Evolutionary conservation across 2,888 invertebrate species (phyloP).

Genomic region (Macrophya alboannulata): DNA sequence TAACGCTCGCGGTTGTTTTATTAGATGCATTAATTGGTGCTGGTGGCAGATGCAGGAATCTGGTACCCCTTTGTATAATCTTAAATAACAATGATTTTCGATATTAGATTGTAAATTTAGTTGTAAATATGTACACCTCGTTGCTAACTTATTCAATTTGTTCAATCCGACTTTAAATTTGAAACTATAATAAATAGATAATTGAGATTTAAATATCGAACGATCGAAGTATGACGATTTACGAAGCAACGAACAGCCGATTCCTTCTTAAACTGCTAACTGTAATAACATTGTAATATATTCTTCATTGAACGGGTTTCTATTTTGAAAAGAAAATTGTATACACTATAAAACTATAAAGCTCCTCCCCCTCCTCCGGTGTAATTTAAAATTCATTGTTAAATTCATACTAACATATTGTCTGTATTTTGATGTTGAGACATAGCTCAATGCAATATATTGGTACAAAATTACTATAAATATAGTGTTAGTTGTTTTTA

Average conservation of each 20-base stretch:
- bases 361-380: neutral
- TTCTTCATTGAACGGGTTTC: constrained; percentile 27
- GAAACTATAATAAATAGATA: neutral
- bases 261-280: constrained; percentile 20
- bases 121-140: constrained; percentile 41
- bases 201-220: constrained; percentile 26
- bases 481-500: constrained; percentile 50
- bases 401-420: constrained; percentile 20
- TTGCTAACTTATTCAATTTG: constrained; percentile 21
- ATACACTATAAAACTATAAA: constrained; percentile 41
- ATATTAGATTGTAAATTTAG: constrained; percentile 34
- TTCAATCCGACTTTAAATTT: constrained; percentile 11
- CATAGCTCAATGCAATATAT: constrained; percentile 52
- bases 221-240: constrained; percentile 37
- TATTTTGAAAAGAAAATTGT: constrained; percentile 31
- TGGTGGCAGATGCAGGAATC: constrained; percentile 38
- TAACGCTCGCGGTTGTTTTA: constrained; percentile 11
- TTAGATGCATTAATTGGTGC: constrained; percentile 49
- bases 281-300: constrained; percentile 19
- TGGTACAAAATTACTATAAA: constrained; percentile 53
- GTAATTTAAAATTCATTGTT: constrained; percentile 43
- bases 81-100: constrained; percentile 28
- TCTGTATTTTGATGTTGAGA: constrained; percentile 52
- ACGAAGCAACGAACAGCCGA: constrained; percentile 34
- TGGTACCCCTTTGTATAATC: constrained; percentile 33